Percentiles rank a stretch among this genome's conserved stretches.
Conservation (phyloP, 2,797 vertebrate genomes). For the Bradypodion pumilum region DNA sequence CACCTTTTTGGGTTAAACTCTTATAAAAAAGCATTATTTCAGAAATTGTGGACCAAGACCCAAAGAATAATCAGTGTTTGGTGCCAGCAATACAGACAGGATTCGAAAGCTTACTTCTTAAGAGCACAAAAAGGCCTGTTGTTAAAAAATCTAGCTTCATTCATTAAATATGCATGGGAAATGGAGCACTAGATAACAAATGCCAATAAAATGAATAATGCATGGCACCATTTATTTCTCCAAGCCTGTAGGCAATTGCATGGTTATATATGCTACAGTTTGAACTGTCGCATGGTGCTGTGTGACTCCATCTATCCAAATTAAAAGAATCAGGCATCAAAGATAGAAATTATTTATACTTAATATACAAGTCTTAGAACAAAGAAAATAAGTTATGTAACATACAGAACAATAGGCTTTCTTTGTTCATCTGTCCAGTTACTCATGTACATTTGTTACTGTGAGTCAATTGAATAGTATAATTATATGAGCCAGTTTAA, state of each 20-base stretch:
- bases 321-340: neutral
- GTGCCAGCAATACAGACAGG: neutral
- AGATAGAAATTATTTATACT: neutral
- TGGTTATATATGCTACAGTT: neutral
- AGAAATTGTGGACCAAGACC: neutral
- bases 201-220: neutral
- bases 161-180: neutral
- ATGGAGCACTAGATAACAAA: neutral
- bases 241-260: neutral
- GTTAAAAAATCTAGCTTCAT: neutral
- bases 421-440: neutral
- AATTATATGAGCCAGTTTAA: conserved; percentile 11
- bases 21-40: conserved; percentile 18
- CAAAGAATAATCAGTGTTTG: neutral
- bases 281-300: neutral
- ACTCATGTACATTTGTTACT: neutral
- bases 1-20: neutral
- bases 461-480: neutral
- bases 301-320: neutral
- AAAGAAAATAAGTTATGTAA: neutral
- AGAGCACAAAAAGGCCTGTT: neutral
- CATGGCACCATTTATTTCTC: neutral
- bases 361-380: neutral
- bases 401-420: neutral
- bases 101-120: neutral